Evolutionary conservation across 2,113 vertebrate genomes (phyloP).

Genomic region (Ceyx melanurus): DNA sequence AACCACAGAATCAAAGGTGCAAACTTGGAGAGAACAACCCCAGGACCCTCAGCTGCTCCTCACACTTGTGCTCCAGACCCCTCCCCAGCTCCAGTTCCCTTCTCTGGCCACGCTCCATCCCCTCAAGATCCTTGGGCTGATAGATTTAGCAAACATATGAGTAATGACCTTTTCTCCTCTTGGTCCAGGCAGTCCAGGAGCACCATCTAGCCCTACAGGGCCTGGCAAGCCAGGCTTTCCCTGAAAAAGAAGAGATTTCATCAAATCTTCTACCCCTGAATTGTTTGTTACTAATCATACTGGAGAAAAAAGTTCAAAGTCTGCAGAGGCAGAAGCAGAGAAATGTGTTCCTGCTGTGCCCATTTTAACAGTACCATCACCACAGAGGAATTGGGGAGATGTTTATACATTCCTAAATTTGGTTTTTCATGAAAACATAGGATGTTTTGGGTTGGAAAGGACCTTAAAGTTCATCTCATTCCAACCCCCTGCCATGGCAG

Average conservation of each 20-base stretch:
- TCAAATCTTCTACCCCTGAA: not conserved
- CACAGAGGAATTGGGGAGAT: not conserved
- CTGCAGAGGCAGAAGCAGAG: not conserved
- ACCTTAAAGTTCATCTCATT: not conserved
- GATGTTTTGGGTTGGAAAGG: not conserved
- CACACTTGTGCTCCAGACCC: not conserved
- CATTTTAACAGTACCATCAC: not conserved
- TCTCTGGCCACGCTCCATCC: not conserved
- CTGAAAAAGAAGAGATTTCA: constrained; percentile 53
- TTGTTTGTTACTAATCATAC: not conserved
- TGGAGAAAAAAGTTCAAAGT: not conserved
- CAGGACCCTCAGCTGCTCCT: not conserved
- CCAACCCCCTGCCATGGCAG: not conserved
- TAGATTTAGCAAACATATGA: not conserved
- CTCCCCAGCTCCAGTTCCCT: not conserved
- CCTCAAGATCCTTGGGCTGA: not conserved
- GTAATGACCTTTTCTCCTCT: constrained; percentile 81
- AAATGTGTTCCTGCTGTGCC: not conserved
- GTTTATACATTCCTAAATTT: not conserved
- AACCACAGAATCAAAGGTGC: too few relatives aligned
- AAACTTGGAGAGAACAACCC: too few relatives aligned
- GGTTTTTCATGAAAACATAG: not conserved
- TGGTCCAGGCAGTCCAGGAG: constrained; percentile 76
- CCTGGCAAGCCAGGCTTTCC: constrained; percentile 83
- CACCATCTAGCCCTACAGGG: constrained; percentile 81